phyloP scores from a whole-genome alignment of 2,797 vertebrate species.

The Pangasius djambal region DNA sequence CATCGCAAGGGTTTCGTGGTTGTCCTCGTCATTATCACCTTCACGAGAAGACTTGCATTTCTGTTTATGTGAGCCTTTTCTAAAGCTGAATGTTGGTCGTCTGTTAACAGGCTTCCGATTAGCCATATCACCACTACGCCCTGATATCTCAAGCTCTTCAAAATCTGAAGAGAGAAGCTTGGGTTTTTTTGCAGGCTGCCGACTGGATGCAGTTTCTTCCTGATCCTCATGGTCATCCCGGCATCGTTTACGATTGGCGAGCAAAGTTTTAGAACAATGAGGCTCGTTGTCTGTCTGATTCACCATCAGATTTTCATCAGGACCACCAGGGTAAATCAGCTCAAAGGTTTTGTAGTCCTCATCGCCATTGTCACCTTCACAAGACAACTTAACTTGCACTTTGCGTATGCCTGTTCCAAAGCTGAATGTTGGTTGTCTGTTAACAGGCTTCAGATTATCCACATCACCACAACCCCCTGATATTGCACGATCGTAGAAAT shows the following conservation, averaged over 20 bases:
- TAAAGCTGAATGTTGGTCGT: background rate
- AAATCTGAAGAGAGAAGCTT: no score
- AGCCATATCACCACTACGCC: background rate
- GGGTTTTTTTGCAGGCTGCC: background rate
- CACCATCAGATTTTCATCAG: background rate
- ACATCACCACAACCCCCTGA: background rate
- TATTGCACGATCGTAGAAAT: no score
- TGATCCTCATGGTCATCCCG: background rate
- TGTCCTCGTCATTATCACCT: background rate
- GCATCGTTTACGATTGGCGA: background rate
- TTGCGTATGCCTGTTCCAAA: background rate
- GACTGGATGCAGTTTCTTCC: background rate
- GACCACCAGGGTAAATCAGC: background rate
- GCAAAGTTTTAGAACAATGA: background rate
- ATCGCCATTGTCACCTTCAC: background rate
- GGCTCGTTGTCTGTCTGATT: background rate
- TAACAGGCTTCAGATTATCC: background rate
- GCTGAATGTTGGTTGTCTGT: background rate
- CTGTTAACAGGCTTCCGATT: background rate
- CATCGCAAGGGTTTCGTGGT: background rate
- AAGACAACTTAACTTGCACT: background rate
- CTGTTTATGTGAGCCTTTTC: background rate
- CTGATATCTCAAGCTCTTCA: background rate
- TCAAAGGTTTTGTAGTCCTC: no score
- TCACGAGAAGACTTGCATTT: background rate